Conservation (phyloP, 2,888 invertebrate genomes). For the Chrysina gloriosa region DNA sequence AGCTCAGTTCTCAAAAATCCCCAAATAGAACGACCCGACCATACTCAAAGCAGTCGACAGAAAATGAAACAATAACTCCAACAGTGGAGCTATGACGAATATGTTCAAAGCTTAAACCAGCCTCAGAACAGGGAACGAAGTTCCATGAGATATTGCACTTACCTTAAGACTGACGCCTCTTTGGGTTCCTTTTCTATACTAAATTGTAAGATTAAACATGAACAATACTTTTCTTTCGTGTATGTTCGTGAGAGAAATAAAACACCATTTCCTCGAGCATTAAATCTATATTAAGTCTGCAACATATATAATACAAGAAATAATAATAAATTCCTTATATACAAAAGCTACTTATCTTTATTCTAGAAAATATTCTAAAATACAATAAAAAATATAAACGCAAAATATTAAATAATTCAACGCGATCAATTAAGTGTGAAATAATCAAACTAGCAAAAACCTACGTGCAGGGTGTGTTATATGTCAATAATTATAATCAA, state of each 20-base stretch:
- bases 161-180: too few relatives aligned
- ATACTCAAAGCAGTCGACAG: too few relatives aligned
- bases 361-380: slow-evolving; percentile 19
- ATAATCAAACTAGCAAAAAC: slow-evolving; percentile 5
- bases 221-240: too few relatives aligned
- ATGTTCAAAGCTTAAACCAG: too few relatives aligned
- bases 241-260: neutral
- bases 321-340: slow-evolving; percentile 47
- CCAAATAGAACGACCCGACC: too few relatives aligned
- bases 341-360: slow-evolving; percentile 49
- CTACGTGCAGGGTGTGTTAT: slow-evolving; percentile 2
- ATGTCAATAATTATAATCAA: slow-evolving; percentile 1
- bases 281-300: slow-evolving; percentile 38
- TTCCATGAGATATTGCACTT: too few relatives aligned
- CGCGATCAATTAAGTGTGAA: slow-evolving; percentile 19
- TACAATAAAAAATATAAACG: slow-evolving; percentile 27
- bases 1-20: too few relatives aligned
- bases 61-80: too few relatives aligned
- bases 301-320: slow-evolving; percentile 49
- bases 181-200: too few relatives aligned
- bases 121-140: too few relatives aligned
- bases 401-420: slow-evolving; percentile 23
- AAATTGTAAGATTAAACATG: too few relatives aligned
- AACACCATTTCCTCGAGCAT: slow-evolving; percentile 31
- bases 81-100: too few relatives aligned